These are phyloP conservation scores for Drosophila equinoxialis DNA, from an alignment of 1,140 invertebrate genomes.

Conservation along the genomic window DNA sequence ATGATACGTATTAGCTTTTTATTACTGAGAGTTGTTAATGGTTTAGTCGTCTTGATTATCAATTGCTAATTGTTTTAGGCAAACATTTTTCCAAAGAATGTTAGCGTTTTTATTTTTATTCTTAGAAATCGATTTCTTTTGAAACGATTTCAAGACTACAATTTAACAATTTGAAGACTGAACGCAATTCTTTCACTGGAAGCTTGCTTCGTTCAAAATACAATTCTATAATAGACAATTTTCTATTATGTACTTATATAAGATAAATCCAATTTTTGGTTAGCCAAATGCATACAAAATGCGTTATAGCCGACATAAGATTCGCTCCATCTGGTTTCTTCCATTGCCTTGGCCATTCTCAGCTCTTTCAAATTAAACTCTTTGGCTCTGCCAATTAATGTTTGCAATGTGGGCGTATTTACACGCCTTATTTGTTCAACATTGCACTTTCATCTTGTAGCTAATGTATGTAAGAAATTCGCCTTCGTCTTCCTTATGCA, in stretches of 20 bases:
- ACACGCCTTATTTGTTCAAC: conserved; percentile 7
- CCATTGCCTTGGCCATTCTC: not conserved
- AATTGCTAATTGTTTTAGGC: not conserved
- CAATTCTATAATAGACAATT: no score
- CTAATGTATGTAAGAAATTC: conserved; percentile 57
- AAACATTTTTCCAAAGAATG: no score
- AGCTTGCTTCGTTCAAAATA: no score
- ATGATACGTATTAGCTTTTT: not conserved
- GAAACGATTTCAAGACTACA: no score
- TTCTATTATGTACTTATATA: no score
- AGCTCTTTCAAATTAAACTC: not conserved
- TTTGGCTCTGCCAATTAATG: not conserved
- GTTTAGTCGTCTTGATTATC: not conserved
- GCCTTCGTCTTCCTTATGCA: conserved; percentile 34
- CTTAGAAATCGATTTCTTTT: no score
- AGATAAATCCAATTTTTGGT: no score
- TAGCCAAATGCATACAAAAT: not conserved
- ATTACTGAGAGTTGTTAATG: not conserved
- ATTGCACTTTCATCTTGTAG: conserved; percentile 34
- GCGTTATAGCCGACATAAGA: not conserved
- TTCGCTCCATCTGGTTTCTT: not conserved
- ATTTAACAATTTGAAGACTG: no score
- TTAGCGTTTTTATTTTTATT: no score
- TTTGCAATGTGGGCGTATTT: conserved; percentile 26
- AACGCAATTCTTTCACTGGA: no score